Percentiles rank a stretch among this genome's conserved stretches.
phyloP scores from a whole-genome alignment of 2,888 invertebrate genomes.

The Lepidochrysops patricia region DNA sequence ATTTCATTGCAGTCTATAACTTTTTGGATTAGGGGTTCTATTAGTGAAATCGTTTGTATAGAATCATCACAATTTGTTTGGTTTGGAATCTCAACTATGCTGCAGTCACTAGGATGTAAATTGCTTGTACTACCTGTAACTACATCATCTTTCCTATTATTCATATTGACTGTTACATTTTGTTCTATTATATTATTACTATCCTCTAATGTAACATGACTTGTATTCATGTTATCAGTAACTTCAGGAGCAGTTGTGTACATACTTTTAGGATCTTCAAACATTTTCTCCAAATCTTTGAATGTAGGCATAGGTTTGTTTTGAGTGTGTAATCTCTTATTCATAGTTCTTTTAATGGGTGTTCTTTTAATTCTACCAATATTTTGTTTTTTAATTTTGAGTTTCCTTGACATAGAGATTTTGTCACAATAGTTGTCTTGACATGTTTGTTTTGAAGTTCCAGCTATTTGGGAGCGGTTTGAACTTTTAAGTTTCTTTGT shows the following conservation, averaged over 20 bases:
- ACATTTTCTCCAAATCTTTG: conserved; percentile 12
- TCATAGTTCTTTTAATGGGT: neutral
- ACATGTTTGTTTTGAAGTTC: neutral
- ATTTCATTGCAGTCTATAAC: neutral
- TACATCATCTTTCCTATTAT: neutral
- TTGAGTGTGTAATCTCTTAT: neutral
- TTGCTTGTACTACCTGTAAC: neutral
- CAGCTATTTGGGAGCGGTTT: neutral
- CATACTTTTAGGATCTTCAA: conserved; percentile 12
- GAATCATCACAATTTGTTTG: neutral
- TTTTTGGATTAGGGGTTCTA: neutral
- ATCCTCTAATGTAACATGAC: neutral
- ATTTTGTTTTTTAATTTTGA: neutral
- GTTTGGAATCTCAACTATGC: neutral
- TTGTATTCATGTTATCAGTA: neutral
- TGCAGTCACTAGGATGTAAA: neutral
- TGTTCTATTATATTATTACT: neutral
- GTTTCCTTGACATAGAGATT: neutral
- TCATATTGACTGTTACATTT: neutral
- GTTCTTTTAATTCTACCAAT: neutral
- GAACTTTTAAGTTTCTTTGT: too few relatives aligned
- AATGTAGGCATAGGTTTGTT: conserved; percentile 8
- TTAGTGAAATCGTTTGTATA: neutral
- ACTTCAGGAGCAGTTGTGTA: neutral
- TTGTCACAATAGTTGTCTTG: neutral